phyloP scores from a whole-genome alignment of 2,888 invertebrate species.

The Ecdyonurus torrentis region DNA sequence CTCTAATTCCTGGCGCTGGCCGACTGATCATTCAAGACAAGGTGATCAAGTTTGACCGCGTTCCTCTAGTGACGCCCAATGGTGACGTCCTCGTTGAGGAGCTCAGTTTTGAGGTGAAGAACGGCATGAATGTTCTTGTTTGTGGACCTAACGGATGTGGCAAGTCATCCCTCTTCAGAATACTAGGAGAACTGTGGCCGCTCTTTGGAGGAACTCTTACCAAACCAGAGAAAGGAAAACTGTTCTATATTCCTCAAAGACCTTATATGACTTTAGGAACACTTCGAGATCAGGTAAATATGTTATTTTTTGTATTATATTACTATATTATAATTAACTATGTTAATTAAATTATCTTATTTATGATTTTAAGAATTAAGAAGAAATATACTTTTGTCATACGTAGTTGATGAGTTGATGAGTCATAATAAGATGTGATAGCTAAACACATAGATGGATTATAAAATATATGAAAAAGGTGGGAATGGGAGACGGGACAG shows the following conservation, averaged over 20 bases:
- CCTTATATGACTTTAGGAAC: slow-evolving; percentile 98
- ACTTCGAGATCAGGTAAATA: slow-evolving; percentile 75
- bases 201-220: slow-evolving; percentile 84
- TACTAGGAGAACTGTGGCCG: slow-evolving; percentile 96
- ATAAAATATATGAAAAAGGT: too few relatives aligned
- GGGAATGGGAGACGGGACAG: too few relatives aligned
- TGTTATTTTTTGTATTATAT: too few relatives aligned
- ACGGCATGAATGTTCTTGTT: slow-evolving; percentile 93
- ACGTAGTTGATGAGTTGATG: too few relatives aligned
- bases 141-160: slow-evolving; percentile 99
- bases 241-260: slow-evolving; percentile 93
- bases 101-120: slow-evolving; percentile 77
- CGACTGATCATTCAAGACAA: slow-evolving; percentile 70
- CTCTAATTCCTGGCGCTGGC: slow-evolving; percentile 55
- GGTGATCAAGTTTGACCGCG: slow-evolving; percentile 76
- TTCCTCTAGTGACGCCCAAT: slow-evolving; percentile 93
- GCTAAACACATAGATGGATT: too few relatives aligned
- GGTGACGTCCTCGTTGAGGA: slow-evolving; percentile 87
- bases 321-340: too few relatives aligned
- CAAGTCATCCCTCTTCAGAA: slow-evolving; percentile 90
- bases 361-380: too few relatives aligned
- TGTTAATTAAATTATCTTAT: too few relatives aligned
- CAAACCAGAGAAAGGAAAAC: slow-evolving; percentile 87
- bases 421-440: too few relatives aligned
- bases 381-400: too few relatives aligned